Percentiles rank a stretch among this genome's conserved stretches.
Conservation (phyloP, 2,113 vertebrate genomes). For the Heterotilapia buettikoferi region DNA sequence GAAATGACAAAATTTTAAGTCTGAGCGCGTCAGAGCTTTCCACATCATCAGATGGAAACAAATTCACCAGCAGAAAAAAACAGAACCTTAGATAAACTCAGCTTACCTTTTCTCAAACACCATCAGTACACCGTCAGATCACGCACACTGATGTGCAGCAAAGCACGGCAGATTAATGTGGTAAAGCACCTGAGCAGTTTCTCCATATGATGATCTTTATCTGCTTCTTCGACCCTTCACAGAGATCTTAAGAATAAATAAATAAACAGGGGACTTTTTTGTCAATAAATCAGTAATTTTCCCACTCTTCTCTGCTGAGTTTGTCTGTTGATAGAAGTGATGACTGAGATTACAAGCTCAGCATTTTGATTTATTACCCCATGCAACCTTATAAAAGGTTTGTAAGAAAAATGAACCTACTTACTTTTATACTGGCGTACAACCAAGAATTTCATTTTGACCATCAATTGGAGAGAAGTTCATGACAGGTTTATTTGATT, state of each 20-base stretch:
- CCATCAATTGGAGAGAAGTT: neutral
- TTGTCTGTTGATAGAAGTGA: neutral
- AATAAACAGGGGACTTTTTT: neutral
- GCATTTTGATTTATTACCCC: neutral
- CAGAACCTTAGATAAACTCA: neutral
- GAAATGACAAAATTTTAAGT: slow-evolving; percentile 44
- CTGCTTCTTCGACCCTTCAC: neutral
- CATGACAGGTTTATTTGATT: neutral
- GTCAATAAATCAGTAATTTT: neutral
- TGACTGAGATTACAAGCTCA: neutral
- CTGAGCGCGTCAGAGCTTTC: slow-evolving; percentile 23
- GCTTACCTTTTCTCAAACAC: neutral
- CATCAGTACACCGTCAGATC: neutral
- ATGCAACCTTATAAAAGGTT: neutral
- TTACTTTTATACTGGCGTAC: neutral
- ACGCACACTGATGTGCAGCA: neutral
- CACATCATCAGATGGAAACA: neutral
- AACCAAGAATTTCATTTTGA: neutral
- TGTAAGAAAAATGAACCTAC: neutral
- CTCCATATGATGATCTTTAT: neutral
- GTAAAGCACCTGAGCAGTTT: neutral
- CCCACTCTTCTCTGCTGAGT: neutral
- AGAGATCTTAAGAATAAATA: neutral
- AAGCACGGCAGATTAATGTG: neutral
- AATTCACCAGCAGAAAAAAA: neutral